phyloP scores from a whole-genome alignment of 2,113 vertebrate genomes.

The Sula dactylatra region DNA sequence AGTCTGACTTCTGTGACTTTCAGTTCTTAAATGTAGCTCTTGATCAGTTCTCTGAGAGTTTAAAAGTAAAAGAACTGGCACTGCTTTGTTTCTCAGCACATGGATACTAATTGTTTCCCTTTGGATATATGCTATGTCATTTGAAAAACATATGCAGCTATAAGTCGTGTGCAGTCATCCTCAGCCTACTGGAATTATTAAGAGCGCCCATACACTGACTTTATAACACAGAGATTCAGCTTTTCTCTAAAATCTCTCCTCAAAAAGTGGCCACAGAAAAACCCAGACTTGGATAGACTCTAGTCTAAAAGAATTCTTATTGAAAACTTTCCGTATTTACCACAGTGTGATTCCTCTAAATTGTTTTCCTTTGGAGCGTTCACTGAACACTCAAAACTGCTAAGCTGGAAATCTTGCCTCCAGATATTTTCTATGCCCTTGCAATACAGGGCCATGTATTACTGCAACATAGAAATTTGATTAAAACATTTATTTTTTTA shows the following conservation, averaged over 20 bases:
- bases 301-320: neutral
- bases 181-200: neutral
- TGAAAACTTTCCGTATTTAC: neutral
- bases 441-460: neutral
- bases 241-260: neutral
- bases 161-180: slow-evolving; percentile 17
- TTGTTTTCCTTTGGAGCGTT: neutral
- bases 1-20: neutral
- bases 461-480: neutral
- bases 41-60: neutral
- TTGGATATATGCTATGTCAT: neutral
- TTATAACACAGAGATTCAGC: neutral
- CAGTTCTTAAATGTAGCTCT: neutral
- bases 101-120: slow-evolving; percentile 24
- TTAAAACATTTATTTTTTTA: neutral
- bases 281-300: neutral
- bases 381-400: neutral
- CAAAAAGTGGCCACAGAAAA: neutral
- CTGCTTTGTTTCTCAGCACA: neutral
- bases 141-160: neutral
- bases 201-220: neutral
- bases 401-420: neutral
- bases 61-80: neutral
- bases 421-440: neutral
- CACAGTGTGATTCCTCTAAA: neutral